Evolutionary conservation across 2,113 vertebrate species (phyloP).

Genomic region (Machaerirhynchus nigripectus): DNA sequence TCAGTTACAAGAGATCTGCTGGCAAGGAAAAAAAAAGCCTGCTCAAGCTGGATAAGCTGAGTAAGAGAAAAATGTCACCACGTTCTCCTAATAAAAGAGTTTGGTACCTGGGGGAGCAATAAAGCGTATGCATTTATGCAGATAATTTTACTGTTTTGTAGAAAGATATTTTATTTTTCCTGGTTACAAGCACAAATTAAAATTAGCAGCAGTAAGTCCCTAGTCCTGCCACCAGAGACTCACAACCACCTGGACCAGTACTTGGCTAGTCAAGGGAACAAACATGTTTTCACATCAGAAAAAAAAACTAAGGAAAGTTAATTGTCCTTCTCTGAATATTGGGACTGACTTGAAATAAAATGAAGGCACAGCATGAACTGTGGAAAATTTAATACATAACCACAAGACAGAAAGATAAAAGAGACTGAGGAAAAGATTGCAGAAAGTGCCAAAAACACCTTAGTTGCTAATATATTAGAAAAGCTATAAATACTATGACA

Average conservation of each 20-base stretch:
- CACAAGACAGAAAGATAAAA: not conserved
- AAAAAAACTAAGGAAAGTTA: not conserved
- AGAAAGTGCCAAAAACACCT: not conserved
- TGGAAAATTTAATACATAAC: not conserved
- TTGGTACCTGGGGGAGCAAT: not conserved
- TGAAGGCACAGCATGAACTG: not conserved
- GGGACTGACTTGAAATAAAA: not conserved
- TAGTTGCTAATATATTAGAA: not conserved
- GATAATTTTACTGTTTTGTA: not conserved
- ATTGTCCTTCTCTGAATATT: not conserved
- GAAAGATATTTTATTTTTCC: not conserved
- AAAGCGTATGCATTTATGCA: not conserved
- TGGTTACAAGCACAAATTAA: not conserved
- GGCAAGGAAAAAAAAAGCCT: not conserved
- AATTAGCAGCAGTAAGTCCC: not conserved
- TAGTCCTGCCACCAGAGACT: not conserved
- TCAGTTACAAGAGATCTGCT: not conserved
- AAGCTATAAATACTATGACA: not conserved
- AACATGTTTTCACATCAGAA: not conserved
- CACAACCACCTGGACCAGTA: not conserved
- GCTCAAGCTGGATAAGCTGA: not conserved
- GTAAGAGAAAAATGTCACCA: not conserved
- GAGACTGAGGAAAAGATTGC: not conserved
- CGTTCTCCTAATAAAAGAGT: not conserved
- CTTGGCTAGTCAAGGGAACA: not conserved